These are phyloP conservation scores for Epinephelus malabaricus DNA, from an alignment of 2,797 vertebrate genomes.

Conservation along the genomic window DNA sequence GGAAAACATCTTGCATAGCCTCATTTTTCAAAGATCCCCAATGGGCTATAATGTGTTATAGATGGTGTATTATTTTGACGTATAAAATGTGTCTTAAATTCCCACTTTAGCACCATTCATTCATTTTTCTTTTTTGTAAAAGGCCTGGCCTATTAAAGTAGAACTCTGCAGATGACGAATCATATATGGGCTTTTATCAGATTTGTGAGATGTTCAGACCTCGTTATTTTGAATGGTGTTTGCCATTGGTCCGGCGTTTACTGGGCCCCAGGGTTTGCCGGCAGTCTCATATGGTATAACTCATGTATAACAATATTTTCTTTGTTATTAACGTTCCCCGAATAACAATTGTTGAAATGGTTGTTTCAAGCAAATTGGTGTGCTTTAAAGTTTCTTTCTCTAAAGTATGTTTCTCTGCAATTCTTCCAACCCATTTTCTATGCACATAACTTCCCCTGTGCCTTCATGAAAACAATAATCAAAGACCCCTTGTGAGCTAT, in stretches of 20 bases:
- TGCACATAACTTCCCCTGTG: conserved; percentile 27
- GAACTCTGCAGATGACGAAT: conserved; percentile 17
- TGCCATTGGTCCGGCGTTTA: conserved; percentile 7
- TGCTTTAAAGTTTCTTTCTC: conserved; percentile 22
- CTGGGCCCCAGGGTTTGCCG: conserved; percentile 20
- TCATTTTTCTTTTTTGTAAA: conserved; percentile 12
- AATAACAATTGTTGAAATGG: conserved; percentile 12
- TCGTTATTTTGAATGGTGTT: conserved; percentile 24
- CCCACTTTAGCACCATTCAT: conserved; percentile 30
- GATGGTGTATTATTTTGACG: conserved; percentile 52
- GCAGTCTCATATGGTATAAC: neutral
- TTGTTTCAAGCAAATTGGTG: conserved; percentile 11
- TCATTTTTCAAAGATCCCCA: conserved; percentile 55
- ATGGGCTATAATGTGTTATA: conserved; percentile 21
- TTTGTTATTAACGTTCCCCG: conserved; percentile 4
- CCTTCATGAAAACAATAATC: conserved; percentile 54
- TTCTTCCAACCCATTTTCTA: conserved; percentile 31
- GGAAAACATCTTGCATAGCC: conserved; percentile 57
- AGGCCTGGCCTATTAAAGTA: conserved; percentile 26
- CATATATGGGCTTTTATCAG: conserved; percentile 7
- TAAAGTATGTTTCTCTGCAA: neutral
- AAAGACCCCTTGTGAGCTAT: conserved; percentile 51
- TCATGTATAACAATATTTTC: neutral
- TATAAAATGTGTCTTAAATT: conserved; percentile 51
- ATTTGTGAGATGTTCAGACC: conserved; percentile 21